These are phyloP conservation scores for Styela plicata DNA, from an alignment of 23 tunicate species.

Conservation along the genomic window DNA sequence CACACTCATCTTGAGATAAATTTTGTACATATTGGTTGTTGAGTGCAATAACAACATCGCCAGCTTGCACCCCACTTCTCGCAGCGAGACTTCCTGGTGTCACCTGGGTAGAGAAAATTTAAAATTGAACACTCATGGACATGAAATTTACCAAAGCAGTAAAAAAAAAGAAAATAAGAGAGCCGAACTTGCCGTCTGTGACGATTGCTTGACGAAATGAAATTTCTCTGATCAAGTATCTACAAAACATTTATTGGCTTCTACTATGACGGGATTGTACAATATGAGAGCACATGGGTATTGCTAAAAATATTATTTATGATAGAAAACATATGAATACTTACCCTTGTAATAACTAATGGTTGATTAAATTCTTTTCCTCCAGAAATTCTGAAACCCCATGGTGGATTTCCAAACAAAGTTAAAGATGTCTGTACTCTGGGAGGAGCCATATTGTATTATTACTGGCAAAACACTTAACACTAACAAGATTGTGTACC, in stretches of 20 bases:
- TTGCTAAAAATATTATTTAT: too few relatives aligned
- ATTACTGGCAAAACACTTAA: too few relatives aligned
- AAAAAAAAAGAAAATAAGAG: not conserved
- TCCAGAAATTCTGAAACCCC: conserved; percentile 86
- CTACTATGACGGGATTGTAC: too few relatives aligned
- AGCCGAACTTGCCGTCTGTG: not conserved
- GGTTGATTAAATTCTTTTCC: conserved; percentile 85
- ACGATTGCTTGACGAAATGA: too few relatives aligned
- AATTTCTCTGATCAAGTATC: too few relatives aligned
- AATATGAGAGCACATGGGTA: not conserved
- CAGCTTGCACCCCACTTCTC: conserved; percentile 58
- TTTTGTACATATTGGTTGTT: conserved; percentile 51
- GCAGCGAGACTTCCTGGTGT: conserved; percentile 77
- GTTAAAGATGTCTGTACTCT: conserved; percentile 66
- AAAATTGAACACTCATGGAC: too few relatives aligned
- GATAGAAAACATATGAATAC: too few relatives aligned
- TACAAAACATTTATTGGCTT: too few relatives aligned
- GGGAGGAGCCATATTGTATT: conserved; percentile 42
- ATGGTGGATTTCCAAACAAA: conserved; percentile 72
- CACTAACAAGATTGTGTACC: too few relatives aligned
- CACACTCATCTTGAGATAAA: conserved; percentile 73
- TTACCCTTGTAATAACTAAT: conserved; percentile 65
- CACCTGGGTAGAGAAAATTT: conserved; percentile 34
- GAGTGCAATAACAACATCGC: conserved; percentile 80
- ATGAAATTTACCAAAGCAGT: too few relatives aligned